Base-by-base conservation (phyloP, 2,113 vertebrate species). In the Rhynchopsitta pachyrhyncha region DNA sequence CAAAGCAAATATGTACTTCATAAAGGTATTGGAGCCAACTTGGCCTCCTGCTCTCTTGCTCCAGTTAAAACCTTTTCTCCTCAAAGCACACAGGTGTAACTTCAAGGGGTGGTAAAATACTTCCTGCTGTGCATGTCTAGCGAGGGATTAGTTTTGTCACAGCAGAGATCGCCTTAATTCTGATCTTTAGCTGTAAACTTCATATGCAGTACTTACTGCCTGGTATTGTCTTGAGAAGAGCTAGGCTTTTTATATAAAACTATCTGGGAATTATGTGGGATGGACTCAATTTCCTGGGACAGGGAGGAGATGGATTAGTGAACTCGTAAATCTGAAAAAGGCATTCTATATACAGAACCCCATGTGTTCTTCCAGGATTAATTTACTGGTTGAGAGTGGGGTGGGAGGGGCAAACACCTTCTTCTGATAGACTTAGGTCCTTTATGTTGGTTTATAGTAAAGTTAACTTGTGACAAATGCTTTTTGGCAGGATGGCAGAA, bases 341-440 rank as follows among this genome's bases (percentile, higher is more conserved):
- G 3, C 11, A 35, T 87, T 86, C 7, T 41, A 2, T 31, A 17
- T n/a, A 35, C 25, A 85, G 47, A 82, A 31, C 13, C 63, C 7
- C 7, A 22, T 18, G 2, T 18, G 16, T 2, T 82, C 2, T 64
- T 68, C 20, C 39, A 63, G 23, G 11, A 14, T 29, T 1, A 29
- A 39, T 1, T 50, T 13, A 53, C n/a, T 35, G 22, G 13, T 4
- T 23, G 7, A 17, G 31, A 17, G 14, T 17, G 7, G 3, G 7
- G 17, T 22, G 22, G 17, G 35, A 59, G 41, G 7, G 24, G 16
- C 9, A 77, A 80, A 86, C 7, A 7, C 17, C 6, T 62, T 79
- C 7, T 42, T 11, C 19, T 57, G 19, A 9, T 13, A 12, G 12
- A 33, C 14, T 52, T 4, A 0, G 1, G 0, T 68, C 17, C 14